These are phyloP conservation scores for Asobara japonica DNA, from an alignment of 1,140 invertebrate species.

Conservation along the genomic window DNA sequence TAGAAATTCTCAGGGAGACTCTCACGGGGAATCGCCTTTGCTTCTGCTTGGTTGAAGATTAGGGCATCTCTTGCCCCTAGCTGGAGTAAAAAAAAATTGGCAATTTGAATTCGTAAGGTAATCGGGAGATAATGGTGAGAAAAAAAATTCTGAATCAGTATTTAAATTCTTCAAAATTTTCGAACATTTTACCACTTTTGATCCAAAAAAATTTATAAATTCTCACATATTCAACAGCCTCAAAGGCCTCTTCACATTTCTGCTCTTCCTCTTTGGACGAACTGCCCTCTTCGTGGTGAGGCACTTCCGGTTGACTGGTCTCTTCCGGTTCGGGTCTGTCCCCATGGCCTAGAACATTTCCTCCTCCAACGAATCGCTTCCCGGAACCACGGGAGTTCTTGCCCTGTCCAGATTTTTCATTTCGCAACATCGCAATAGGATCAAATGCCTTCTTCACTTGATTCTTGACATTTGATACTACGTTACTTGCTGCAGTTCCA, in stretches of 20 bases:
- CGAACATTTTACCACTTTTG: no score
- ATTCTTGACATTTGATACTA: conserved; percentile 6
- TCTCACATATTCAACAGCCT: conserved; percentile 17
- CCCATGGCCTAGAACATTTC: background rate
- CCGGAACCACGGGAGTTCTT: conserved; percentile 44
- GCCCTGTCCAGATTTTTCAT: conserved; percentile 18
- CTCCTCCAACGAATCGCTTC: conserved; percentile 34
- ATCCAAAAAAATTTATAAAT: conserved; percentile 14
- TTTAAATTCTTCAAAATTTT: no score
- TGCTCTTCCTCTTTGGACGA: conserved; percentile 36
- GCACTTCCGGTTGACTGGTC: background rate
- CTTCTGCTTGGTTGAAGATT: conserved; percentile 72
- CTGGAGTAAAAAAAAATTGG: conserved; percentile 58
- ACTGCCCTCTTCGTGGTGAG: conserved; percentile 46
- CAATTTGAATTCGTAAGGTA: background rate
- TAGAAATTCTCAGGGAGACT: conserved; percentile 86
- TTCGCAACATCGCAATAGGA: conserved; percentile 30
- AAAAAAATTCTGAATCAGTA: background rate
- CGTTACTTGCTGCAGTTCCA: conserved; percentile 19
- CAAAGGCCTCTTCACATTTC: conserved; percentile 52
- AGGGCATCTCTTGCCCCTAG: conserved; percentile 77
- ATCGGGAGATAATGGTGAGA: conserved; percentile 5
- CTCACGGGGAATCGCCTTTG: conserved; percentile 66
- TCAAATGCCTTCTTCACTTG: conserved; percentile 38
- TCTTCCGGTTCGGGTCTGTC: background rate